Evolutionary conservation across 2,113 vertebrate species (phyloP), one percentile per base, ranked within the genome.

Genomic region (Thamnaconus septentrionalis): DNA sequence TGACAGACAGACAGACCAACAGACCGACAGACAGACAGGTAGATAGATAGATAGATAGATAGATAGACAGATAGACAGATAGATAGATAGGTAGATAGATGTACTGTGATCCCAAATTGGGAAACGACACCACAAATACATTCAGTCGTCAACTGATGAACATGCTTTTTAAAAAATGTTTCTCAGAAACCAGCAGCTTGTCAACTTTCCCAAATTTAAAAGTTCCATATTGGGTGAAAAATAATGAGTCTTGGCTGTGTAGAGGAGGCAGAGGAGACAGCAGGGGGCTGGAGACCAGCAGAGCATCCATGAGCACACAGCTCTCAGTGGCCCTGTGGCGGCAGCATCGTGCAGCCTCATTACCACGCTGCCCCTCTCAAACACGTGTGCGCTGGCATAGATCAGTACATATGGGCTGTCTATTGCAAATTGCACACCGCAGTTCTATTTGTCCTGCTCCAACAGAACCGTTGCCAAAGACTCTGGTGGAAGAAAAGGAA

Each of bases 301-400:
- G 10, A 68, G 18, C 66, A 56, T 71, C 42, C 56, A 78, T 75
- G 58, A 58, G 46, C 31, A 7, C 11, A 47, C 44, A 8, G 40
- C 47, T 69, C 61, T 67, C 8, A 4, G 56, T 59, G 54, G 56
- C 70, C 63, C 63, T 66, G 61, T 9, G 39, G 57, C 18, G 40
- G 59, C 57, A 31, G 18, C 18, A 31, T 31, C 18, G 48, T 3
- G 31, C 51, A 55, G 61, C 52, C 68, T 82, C 69, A 71, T 79
- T 56, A 58, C 45, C 1, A 61, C 53, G 45, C 45, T 56, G 61
- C 45, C 57, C 61, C 53, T 52, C 43, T 45, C 45, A 57, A 55
- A 78, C 5, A 50, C 51, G 61, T 58, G 39, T 47, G 3, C 43
- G 54, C 42, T 42, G 53, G 71, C 56, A 75, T 53, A 45, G 12